Conservation (phyloP, 2,113 vertebrate species). For the Chionomys nivalis region DNA sequence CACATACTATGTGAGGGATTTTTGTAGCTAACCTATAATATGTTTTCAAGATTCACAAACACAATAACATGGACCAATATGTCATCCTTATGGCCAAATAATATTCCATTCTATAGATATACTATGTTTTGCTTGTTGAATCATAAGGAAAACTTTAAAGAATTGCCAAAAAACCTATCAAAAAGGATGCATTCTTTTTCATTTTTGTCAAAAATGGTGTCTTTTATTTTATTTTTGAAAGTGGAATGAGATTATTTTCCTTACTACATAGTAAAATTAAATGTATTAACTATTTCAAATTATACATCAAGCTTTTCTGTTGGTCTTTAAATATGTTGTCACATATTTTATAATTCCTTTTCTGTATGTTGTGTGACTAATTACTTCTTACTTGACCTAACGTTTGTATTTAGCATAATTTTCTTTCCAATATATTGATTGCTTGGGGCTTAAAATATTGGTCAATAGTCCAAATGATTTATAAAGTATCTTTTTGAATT, state of each 20-base stretch:
- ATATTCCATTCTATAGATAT: not conserved
- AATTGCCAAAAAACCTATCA: not conserved
- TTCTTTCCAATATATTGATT: not conserved
- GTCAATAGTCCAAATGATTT: not conserved
- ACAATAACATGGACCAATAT: not conserved
- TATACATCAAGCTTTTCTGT: not conserved
- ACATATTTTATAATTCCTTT: not conserved
- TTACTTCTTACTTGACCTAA: not conserved
- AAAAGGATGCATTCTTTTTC: not conserved
- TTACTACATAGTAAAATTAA: conserved; percentile 12
- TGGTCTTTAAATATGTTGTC: not conserved
- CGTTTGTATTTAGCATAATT: not conserved
- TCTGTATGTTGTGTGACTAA: not conserved
- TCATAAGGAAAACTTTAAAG: not conserved
- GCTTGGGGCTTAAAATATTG: not conserved
- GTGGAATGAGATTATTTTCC: not conserved
- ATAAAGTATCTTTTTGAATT: not conserved
- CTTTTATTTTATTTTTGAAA: not conserved
- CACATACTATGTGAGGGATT: fast-evolving
- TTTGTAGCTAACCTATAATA: not conserved
- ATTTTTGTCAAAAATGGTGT: not conserved
- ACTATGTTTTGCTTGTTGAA: not conserved
- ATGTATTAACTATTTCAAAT: not conserved
- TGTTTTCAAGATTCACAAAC: not conserved
- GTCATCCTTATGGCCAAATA: not conserved